Percentiles rank a stretch among this genome's conserved stretches.
Evolutionary conservation across 2,797 vertebrate genomes (phyloP).

Genomic region (Notoglanidium macrostoma): DNA sequence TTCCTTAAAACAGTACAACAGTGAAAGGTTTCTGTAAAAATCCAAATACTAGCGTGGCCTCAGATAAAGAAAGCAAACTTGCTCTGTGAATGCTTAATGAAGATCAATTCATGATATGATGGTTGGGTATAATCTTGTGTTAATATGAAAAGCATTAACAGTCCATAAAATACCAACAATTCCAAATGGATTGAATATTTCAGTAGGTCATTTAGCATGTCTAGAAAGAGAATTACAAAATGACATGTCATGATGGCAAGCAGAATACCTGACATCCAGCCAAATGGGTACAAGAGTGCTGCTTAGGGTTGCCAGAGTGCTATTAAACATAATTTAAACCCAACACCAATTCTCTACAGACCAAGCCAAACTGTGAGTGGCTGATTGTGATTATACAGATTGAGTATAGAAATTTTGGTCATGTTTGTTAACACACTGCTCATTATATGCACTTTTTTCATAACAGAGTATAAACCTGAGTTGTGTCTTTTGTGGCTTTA

Average conservation of each 20-base stretch:
- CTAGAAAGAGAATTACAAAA: neutral
- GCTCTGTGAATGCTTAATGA: neutral
- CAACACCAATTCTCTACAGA: neutral
- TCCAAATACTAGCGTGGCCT: neutral
- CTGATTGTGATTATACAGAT: neutral
- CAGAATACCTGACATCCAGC: neutral
- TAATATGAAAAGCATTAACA: too few relatives aligned
- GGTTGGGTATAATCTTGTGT: neutral
- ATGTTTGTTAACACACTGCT: neutral
- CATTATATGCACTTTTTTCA: too few relatives aligned
- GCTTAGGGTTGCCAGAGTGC: neutral
- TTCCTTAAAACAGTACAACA: neutral
- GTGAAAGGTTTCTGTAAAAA: neutral
- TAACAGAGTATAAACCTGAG: too few relatives aligned
- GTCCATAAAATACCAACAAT: neutral
- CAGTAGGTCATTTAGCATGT: neutral
- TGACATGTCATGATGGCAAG: neutral
- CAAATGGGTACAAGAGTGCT: neutral
- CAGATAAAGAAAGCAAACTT: neutral
- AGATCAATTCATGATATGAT: neutral
- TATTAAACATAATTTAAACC: neutral
- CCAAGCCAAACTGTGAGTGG: neutral
- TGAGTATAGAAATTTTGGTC: neutral
- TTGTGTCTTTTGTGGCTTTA: neutral
- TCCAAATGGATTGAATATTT: neutral